Evolutionary conservation across 1,140 invertebrate genomes (phyloP), one percentile per base, ranked within the genome.

Genomic region (Amphibalanus amphitrite): DNA sequence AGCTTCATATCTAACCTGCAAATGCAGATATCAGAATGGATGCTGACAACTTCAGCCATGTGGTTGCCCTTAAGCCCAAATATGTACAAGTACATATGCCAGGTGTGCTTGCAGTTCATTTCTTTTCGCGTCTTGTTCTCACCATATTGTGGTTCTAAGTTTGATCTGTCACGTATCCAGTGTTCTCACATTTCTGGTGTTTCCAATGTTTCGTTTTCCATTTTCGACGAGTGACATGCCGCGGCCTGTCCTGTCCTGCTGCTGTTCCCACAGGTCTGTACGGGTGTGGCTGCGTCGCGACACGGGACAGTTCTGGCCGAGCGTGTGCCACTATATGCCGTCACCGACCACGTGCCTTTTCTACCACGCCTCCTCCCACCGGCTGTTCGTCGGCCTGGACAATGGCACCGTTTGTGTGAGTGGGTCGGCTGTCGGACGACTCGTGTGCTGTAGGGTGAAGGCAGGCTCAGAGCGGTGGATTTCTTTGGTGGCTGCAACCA

Each of bases 221-320:
- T 25, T 25, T 40, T n/a, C 28, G 25, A 25, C 20, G 26, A 10
- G 28, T 68, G 13, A 69, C n/a, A 65, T 74, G 4, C 26, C 38
- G 38, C 33, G 25, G 67, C 26, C 23, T 29, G 25, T 73, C 23
- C n/a, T 72, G 47, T 33, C 71, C 70, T 70, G 72, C 72, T 74
- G 72, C 71, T 76, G 76, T 77, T 71, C 72, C 83, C 85, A 47
- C 77, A 97, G 95, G 81, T 97, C 95, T 74, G 87, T 99, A 28
- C 85, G 96, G 82, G 91, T 99, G 74, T 98, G 95, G 93, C 80
- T 98, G 71, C 97, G 96, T 81, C 85, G 96, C 73, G 96, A 99
- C 78, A 95, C 93, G n/a, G 97, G 96, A 0, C 94, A 98, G 76
- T 99, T 97, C 81, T 98, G 95, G 96, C 96, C 96, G 0, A 97